Evolutionary conservation across 2,888 invertebrate species (phyloP), one percentile per base, ranked within the genome.

Genomic region (Cancer borealis): DNA sequence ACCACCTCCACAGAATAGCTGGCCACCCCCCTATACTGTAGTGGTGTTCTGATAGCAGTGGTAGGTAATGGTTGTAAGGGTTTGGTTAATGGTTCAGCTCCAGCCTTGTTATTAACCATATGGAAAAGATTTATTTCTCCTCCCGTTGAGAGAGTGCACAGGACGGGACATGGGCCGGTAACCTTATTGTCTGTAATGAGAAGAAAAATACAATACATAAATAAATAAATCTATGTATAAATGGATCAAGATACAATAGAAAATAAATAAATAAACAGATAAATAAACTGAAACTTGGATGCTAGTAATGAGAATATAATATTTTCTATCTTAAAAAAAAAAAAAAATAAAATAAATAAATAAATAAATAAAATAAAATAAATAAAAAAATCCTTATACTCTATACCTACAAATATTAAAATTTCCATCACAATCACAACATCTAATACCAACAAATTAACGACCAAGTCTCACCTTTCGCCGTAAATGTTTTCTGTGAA

Each of bases 101-200:
- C 97, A 0, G 97, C 97, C 92, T 97, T 97, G 90, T 98, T 96
- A 96, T 98, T 98, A 5, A 98, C 97, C 91, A 98, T 97, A 96
- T 98, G 97, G 96, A 98, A 99, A 10, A 98, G 97, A 0, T 98
- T 97, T 46, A 99, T 97, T 21, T 98, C 97, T 0, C 99, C 98
- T 87, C 98, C 97, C 94, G 98, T 98, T 0, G 98, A 98, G 14
- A 99, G 96, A 12, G 98, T 97, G 93, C 98, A 97, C 3, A 99
- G 96, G 95, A 98, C 97, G 0, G 99, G 99, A 95, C 54, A 95
- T 26, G 88, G 96, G 4, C 95, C 95, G 88, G 91, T 92, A 26
- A 73, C 89, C 84, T 14, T 92, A 79, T 87, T 47, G 88, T 93
- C 95, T 96, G 88, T 3, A 60, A 60, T 21, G 60, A 49, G 49